Conservation (phyloP, 1,140 invertebrate genomes). For the Procambarus clarkii region DNA sequence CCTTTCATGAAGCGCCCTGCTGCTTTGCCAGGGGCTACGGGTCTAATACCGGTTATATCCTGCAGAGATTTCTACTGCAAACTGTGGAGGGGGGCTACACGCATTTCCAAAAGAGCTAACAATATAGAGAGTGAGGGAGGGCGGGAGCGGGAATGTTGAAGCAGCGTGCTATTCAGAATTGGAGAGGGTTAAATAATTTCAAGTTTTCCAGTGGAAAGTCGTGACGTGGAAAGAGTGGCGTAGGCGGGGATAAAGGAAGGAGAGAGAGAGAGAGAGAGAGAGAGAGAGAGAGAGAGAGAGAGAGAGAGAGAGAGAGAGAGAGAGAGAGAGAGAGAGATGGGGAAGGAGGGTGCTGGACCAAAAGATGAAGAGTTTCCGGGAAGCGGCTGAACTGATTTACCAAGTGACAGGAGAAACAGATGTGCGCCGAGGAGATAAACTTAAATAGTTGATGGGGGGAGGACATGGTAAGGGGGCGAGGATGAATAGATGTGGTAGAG, state of each 20-base stretch:
- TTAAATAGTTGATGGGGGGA: neutral
- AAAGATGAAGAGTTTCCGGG: too few relatives aligned
- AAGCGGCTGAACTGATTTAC: too few relatives aligned
- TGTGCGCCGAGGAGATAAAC: too few relatives aligned
- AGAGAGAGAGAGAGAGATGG: too few relatives aligned
- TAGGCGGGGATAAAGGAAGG: neutral
- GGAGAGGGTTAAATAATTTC: neutral
- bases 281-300: slow-evolving; percentile 2
- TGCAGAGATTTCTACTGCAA: too few relatives aligned
- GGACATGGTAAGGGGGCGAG: neutral
- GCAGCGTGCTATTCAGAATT: neutral
- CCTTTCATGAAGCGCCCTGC: too few relatives aligned
- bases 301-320: too few relatives aligned
- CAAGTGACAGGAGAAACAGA: too few relatives aligned
- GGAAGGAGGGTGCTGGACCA: too few relatives aligned
- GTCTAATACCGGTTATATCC: too few relatives aligned
- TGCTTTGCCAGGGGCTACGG: too few relatives aligned
- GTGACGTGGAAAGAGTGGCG: neutral
- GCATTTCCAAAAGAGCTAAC: neutral
- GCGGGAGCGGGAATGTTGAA: neutral
- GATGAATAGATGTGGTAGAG: neutral
- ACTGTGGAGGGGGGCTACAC: neutral
- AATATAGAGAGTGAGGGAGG: too few relatives aligned
- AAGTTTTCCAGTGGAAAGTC: neutral
- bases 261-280: neutral